Base-by-base conservation (phyloP, 2,797 vertebrate species). In the Astyanax mexicanus region DNA sequence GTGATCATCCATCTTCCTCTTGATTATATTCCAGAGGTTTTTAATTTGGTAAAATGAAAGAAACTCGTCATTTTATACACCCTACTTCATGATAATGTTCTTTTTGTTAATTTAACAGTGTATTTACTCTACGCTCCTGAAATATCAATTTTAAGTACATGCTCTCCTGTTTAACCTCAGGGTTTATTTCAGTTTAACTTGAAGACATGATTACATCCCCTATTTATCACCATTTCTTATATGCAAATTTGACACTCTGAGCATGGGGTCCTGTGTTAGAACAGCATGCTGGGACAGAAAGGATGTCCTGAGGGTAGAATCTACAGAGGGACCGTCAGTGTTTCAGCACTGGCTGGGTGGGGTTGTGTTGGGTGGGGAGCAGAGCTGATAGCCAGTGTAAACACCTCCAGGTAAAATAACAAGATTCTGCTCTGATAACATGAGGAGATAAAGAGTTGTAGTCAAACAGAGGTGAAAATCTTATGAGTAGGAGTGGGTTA, bases 401-500 rank as follows among this genome's bases (percentile, higher is more conserved):
- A 54, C 38, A 52, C 13, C 32, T 52, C 3, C 8, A 38, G 66
- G 35, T 5, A 5, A 64, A 45, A 37, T 15, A 12, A 23, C 58
- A 62, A 45, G 19, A 61, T 37, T 4, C 49, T 13, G 38, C 38
- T 75, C 49, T 69, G 74, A 49, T 57, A 32, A 52, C 47, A 6
- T 4, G 0, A n/a, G n/a, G 6, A 38, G 1, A 10, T 12, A 6
- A 3, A 64, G 62, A 44, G 66, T 57, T 47, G n/a, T n/a, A n/a
- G n/a, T n/a, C n/a, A n/a, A n/a, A n/a, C n/a, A n/a, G 5, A 32
- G 29, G 5, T 32, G 29, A 5, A 32, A n/a, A n/a, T n/a, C n/a
- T n/a, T n/a, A n/a, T n/a, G n/a, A n/a, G n/a, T n/a, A n/a, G n/a
- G n/a, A n/a, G n/a, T n/a, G n/a, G n/a, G n/a, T n/a, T n/a, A n/a